Conservation (phyloP, 2,888 invertebrate genomes). For the Drosophila nigricruria region DNA sequence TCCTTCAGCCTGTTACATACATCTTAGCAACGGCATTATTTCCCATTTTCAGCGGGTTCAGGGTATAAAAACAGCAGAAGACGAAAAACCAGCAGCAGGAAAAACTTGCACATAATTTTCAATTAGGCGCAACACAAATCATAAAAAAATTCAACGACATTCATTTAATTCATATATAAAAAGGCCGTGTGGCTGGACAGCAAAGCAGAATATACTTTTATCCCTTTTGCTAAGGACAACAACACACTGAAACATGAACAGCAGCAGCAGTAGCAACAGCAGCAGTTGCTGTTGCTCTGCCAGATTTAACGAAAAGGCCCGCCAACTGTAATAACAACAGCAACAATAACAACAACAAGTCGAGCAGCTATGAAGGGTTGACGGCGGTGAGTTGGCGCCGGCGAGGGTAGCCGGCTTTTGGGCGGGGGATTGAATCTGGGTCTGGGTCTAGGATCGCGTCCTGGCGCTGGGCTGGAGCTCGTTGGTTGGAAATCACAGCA, state of each 20-base stretch:
- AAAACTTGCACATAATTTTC: constrained; percentile 72
- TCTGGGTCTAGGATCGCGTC: background rate
- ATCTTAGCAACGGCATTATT: too few relatives aligned
- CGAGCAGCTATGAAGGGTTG: constrained; percentile 37
- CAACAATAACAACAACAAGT: constrained; percentile 35
- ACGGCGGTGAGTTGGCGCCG: constrained; percentile 7
- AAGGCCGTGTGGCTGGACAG: constrained; percentile 70
- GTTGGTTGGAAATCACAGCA: constrained; percentile 70
- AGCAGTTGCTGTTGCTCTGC: constrained; percentile 21
- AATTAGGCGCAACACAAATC: constrained; percentile 70
- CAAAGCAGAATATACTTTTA: constrained; percentile 79
- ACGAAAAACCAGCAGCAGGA: constrained; percentile 23
- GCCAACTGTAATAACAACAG: constrained; percentile 77
- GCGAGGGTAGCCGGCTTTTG: constrained; percentile 1
- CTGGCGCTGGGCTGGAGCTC: constrained; percentile 1
- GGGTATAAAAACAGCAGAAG: too few relatives aligned
- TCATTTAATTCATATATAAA: constrained; percentile 67
- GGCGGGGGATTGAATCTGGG: background rate
- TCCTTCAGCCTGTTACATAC: too few relatives aligned
- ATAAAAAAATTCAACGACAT: constrained; percentile 74
- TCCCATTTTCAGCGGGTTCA: too few relatives aligned
- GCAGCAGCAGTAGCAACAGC: constrained; percentile 10
- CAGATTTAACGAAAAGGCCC: constrained; percentile 79
- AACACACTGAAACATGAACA: constrained; percentile 31
- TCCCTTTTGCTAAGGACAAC: constrained; percentile 77